These are phyloP conservation scores for Trematomus loennbergii DNA, from an alignment of 2,113 vertebrate species.

Conservation along the genomic window DNA sequence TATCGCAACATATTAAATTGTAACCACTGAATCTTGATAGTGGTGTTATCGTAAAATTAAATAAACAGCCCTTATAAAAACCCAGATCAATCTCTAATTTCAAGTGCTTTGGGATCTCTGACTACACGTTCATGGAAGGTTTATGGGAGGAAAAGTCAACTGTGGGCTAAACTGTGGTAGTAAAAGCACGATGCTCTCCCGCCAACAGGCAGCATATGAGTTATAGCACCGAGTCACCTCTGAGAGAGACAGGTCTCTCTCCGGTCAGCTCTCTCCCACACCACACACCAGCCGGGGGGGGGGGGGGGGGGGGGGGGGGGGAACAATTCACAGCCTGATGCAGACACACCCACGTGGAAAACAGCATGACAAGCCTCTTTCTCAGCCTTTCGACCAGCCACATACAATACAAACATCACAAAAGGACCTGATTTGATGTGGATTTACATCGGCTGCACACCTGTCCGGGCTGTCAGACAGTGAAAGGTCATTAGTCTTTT, in stretches of 20 bases:
- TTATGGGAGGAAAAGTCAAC: constrained; percentile 70
- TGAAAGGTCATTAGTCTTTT: constrained; percentile 76
- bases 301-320: constrained; percentile 46
- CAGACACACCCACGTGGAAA: constrained; percentile 59
- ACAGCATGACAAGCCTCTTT: constrained; percentile 59
- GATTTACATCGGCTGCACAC: constrained; percentile 70
- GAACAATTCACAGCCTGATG: constrained; percentile 68
- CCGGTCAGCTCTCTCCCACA: constrained; percentile 37
- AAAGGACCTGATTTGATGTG: constrained; percentile 67
- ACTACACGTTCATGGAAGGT: constrained; percentile 56
- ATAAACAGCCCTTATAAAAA: too few species aligned
- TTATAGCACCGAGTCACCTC: constrained; percentile 64
- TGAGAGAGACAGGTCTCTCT: constrained; percentile 51
- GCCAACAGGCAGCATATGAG: constrained; percentile 59
- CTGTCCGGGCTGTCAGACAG: constrained; percentile 60
- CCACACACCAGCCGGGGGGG: constrained; percentile 50
- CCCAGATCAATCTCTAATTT: constrained; percentile 32
- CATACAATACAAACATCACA: constrained; percentile 52
- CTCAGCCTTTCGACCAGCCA: constrained; percentile 46
- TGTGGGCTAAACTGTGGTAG: constrained; percentile 37
- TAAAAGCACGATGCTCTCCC: constrained; percentile 54
- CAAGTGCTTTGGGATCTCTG: constrained; percentile 54
- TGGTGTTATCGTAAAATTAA: too few species aligned
- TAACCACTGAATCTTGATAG: too few species aligned
- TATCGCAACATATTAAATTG: too few species aligned